Percentiles rank a stretch among this genome's conserved stretches.
These are phyloP conservation scores for Perca flavescens DNA, from an alignment of 2,113 vertebrate species.

Conservation along the genomic window DNA sequence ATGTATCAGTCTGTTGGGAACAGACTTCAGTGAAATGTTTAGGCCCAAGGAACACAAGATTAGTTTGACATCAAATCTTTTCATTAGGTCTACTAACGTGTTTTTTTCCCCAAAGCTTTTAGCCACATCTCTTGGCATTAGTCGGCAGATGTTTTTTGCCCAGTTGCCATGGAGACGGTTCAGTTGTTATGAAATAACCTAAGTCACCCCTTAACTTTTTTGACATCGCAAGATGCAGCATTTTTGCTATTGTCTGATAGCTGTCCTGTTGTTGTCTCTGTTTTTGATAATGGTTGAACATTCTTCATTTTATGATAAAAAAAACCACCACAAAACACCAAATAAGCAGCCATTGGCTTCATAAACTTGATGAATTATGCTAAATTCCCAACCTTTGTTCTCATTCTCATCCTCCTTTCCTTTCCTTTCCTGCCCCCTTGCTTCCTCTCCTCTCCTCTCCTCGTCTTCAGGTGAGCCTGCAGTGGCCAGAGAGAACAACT, in stretches of 20 bases:
- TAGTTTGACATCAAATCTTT: neutral
- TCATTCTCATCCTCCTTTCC: neutral
- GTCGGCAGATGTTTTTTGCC: neutral
- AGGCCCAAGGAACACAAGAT: neutral
- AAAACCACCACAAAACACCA: neutral
- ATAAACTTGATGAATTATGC: neutral
- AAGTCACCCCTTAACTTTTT: neutral
- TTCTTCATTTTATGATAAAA: too few species aligned
- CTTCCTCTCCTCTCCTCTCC: neutral
- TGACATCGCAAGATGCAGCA: neutral
- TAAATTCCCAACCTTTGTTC: neutral
- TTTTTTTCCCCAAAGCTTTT: too few species aligned
- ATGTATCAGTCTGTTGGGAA: neutral
- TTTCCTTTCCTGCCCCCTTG: neutral
- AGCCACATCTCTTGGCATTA: too few species aligned
- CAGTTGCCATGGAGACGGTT: neutral
- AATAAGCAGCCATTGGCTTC: neutral
- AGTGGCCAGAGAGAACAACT: slow-evolving; percentile 94
- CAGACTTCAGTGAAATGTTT: neutral
- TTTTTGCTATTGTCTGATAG: neutral
- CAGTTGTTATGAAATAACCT: neutral
- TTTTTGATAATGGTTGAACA: too few species aligned
- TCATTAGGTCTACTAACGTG: too few species aligned
- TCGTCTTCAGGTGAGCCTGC: slow-evolving; percentile 87
- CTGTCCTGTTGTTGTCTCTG: too few species aligned